These are phyloP conservation scores for Shinisaurus crocodilurus DNA, from an alignment of 2,113 vertebrate species.

Conservation along the genomic window DNA sequence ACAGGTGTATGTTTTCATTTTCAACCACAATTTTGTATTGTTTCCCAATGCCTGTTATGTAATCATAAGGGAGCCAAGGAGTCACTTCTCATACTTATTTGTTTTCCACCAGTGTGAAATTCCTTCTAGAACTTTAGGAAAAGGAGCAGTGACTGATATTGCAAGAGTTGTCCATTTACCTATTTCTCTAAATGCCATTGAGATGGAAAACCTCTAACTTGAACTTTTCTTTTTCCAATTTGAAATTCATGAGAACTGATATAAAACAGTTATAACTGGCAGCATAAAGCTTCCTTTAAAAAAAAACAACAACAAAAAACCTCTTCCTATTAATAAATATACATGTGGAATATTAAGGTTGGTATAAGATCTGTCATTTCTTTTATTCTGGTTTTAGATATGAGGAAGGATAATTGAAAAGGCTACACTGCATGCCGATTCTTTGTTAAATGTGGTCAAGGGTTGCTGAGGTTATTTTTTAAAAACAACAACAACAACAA, in stretches of 20 bases:
- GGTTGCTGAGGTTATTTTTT: constrained; percentile 13
- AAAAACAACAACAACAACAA: not conserved
- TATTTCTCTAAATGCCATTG: constrained; percentile 53
- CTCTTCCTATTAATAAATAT: constrained; percentile 22
- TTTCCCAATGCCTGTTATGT: constrained; percentile 60
- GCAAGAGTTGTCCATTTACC: constrained; percentile 66
- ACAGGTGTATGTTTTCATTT: not conserved
- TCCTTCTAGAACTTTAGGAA: constrained; percentile 61
- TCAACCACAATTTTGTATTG: constrained; percentile 27
- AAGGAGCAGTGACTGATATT: constrained; percentile 63
- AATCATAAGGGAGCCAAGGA: constrained; percentile 67
- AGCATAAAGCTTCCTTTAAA: not conserved
- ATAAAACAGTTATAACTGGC: constrained; percentile 36
- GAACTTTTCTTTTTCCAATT: constrained; percentile 45
- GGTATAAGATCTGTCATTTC: constrained; percentile 1
- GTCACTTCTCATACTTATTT: constrained; percentile 74
- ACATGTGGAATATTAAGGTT: not conserved
- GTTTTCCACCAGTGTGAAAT: constrained; percentile 70
- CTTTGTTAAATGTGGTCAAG: not conserved
- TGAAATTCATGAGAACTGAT: constrained; percentile 18
- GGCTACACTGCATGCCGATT: accelerated
- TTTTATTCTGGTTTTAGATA: constrained; percentile 15
- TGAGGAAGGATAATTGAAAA: not conserved
- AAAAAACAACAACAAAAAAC: no score
- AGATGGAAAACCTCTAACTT: constrained; percentile 22